Percentiles rank a stretch among this genome's conserved stretches.
phyloP scores from a whole-genome alignment of 2,113 vertebrate genomes.

The Colistium nudipinnis region DNA sequence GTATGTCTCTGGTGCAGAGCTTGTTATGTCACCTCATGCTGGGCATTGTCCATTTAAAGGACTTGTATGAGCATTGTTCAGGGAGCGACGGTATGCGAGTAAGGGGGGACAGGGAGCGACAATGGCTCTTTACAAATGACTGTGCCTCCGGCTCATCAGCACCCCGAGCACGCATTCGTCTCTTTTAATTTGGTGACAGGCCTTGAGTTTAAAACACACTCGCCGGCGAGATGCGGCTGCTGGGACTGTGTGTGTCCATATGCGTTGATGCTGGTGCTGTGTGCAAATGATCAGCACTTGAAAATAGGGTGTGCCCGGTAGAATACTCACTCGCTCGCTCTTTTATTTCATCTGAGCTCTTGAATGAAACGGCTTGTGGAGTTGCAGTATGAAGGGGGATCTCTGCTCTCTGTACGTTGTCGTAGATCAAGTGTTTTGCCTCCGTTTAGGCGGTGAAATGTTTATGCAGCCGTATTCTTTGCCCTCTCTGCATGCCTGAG shows the following conservation, averaged over 20 bases:
- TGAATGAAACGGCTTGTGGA: not conserved
- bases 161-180: constrained; percentile 25
- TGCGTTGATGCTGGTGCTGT: not conserved
- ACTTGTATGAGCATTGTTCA: constrained; percentile 24
- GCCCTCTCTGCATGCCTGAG: not conserved
- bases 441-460: not conserved
- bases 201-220: constrained; percentile 29
- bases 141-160: constrained; percentile 23
- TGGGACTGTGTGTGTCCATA: constrained; percentile 1
- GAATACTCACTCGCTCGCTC: not conserved
- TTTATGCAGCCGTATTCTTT: not conserved
- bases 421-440: not conserved
- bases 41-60: constrained; percentile 18
- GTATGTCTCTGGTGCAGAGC: constrained; percentile 5
- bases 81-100: constrained; percentile 24
- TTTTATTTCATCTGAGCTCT: constrained; percentile 22
- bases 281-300: not conserved
- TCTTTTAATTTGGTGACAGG: constrained; percentile 42
- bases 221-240: not conserved
- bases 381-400: not conserved
- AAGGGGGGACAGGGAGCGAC: constrained; percentile 15
- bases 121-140: constrained; percentile 36
- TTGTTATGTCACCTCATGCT: constrained; percentile 20
- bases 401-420: not conserved
- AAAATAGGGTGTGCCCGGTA: not conserved